phyloP scores from a whole-genome alignment of 2,797 vertebrate genomes.

The Cyprinodon diabolis region DNA sequence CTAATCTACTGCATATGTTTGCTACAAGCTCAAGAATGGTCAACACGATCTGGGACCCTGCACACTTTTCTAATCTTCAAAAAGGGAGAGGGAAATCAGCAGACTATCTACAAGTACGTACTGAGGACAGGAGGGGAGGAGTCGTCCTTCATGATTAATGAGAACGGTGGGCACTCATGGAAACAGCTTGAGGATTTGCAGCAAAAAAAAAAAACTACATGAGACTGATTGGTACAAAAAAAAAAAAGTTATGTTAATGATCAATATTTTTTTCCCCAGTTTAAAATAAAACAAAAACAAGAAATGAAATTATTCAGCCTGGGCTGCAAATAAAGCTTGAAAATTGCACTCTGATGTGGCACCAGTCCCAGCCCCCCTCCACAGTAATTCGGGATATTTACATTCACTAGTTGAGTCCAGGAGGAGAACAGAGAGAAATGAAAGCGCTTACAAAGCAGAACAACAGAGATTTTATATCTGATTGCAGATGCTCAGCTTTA shows the following conservation, averaged over 20 bases:
- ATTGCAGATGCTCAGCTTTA: conserved; percentile 24
- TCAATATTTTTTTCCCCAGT: conserved; percentile 12
- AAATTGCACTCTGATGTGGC: conserved; percentile 75
- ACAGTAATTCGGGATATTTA: conserved; percentile 69
- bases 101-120: conserved; percentile 45
- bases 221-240: conserved; percentile 44
- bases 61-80: conserved; percentile 33
- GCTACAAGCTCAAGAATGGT: conserved; percentile 56
- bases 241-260: conserved; percentile 35
- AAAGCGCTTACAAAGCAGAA: conserved; percentile 51
- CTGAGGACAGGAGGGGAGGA: conserved; percentile 33
- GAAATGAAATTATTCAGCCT: conserved; percentile 10
- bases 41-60: conserved; percentile 24
- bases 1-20: conserved; percentile 66
- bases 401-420: conserved; percentile 76
- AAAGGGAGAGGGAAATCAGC: conserved; percentile 38
- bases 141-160: conserved; percentile 44
- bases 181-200: conserved; percentile 30
- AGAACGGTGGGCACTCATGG: conserved; percentile 20
- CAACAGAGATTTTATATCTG: conserved; percentile 40
- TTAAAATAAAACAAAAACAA: conserved; percentile 16
- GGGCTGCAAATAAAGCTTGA: conserved; percentile 70
- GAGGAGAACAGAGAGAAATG: conserved; percentile 51
- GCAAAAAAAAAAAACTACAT: conserved; percentile 44
- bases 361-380: conserved; percentile 35